A percentile compares a stretch with the other conserved stretches of the same genome.
These are phyloP conservation scores for Hydropsyche tenuis DNA, from an alignment of 1,140 invertebrate genomes.

Conservation along the genomic window DNA sequence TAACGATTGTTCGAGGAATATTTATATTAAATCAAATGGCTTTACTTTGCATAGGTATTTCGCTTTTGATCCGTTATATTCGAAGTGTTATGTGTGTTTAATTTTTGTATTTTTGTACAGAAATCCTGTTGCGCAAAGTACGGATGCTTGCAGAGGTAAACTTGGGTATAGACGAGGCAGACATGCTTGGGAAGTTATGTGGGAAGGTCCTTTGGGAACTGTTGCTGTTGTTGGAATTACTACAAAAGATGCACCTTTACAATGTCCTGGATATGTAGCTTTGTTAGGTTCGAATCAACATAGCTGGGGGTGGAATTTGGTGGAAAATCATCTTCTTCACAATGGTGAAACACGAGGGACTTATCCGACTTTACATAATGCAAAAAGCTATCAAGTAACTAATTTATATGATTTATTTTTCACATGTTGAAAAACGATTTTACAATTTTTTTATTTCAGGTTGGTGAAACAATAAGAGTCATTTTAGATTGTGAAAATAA, in stretches of 20 bases:
- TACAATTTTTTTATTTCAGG: conserved; percentile 64
- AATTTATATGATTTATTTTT: conserved; percentile 11
- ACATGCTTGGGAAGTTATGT: conserved; percentile 98
- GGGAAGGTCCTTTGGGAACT: conserved; percentile 97
- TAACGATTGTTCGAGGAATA: conserved; percentile 95
- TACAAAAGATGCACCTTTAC: conserved; percentile 89
- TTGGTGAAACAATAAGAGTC: conserved; percentile 95
- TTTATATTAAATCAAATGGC: conserved; percentile 96
- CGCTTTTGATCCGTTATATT: background rate
- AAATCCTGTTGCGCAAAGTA: conserved; percentile 98
- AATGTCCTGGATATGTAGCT: conserved; percentile 93
- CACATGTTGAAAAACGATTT: background rate
- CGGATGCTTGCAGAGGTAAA: conserved; percentile 94
- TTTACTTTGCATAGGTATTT: conserved; percentile 89
- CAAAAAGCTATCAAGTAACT: conserved; percentile 94
- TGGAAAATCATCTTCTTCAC: conserved; percentile 96
- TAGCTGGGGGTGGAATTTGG: conserved; percentile 99
- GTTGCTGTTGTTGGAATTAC: conserved; percentile 95
- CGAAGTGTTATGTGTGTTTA: background rate
- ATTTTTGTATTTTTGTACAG: conserved; percentile 55
- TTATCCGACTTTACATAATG: conserved; percentile 95
- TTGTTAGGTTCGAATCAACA: conserved; percentile 94
- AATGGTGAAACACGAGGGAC: conserved; percentile 95
- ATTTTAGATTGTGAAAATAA: conserved; percentile 98
- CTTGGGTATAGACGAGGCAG: conserved; percentile 92